These are phyloP conservation scores for Pelmatolapia mariae DNA, from an alignment of 2,113 vertebrate species.

Conservation along the genomic window DNA sequence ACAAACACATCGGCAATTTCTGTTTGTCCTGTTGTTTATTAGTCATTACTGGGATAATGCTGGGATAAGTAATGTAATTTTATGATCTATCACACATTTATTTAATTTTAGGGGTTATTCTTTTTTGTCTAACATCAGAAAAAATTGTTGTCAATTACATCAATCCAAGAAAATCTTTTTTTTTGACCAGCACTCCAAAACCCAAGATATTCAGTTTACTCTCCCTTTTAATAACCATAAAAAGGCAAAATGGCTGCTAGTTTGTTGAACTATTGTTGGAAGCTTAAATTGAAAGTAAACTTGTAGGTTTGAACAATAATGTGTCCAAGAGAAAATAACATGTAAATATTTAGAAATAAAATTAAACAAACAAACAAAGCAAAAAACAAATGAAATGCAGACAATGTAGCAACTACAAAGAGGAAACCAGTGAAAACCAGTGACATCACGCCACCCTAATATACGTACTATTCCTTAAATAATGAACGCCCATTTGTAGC, in stretches of 20 bases:
- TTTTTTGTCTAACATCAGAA: neutral
- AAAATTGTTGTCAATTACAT: neutral
- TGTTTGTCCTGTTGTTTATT: slow-evolving; percentile 7
- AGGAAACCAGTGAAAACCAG: neutral
- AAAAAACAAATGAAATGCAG: neutral
- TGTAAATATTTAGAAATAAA: neutral
- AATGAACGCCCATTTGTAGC: neutral
- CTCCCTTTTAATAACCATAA: neutral
- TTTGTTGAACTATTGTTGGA: neutral
- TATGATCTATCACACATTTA: neutral
- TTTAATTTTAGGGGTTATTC: neutral
- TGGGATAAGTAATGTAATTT: neutral
- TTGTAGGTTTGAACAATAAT: neutral
- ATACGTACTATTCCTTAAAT: neutral
- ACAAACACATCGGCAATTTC: neutral
- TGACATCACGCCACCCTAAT: neutral
- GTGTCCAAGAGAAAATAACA: neutral
- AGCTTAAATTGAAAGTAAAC: neutral
- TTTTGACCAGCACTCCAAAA: neutral
- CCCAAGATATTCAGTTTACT: neutral
- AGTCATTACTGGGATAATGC: neutral
- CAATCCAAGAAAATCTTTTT: neutral
- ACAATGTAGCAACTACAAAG: neutral
- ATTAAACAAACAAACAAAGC: neutral
- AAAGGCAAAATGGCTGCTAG: neutral